phyloP scores from a whole-genome alignment of 2,797 vertebrate species.

The Argyrosomus regius region DNA sequence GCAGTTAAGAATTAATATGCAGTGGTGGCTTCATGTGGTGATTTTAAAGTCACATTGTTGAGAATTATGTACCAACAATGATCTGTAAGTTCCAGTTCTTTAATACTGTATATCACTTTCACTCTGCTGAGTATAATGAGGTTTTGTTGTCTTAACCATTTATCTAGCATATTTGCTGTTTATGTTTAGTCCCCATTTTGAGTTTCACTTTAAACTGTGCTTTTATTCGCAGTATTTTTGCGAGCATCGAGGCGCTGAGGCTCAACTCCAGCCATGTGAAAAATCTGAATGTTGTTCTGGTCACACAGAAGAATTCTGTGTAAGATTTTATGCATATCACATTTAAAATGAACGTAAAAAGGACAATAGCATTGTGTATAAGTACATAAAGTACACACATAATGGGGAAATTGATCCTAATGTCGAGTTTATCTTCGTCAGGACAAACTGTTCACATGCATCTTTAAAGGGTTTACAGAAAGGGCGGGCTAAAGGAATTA shows the following conservation, averaged over 20 bases:
- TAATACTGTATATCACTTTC: background rate
- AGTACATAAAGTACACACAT: background rate
- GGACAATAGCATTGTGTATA: background rate
- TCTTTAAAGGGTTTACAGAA: conserved; percentile 71
- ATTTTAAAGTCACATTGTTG: background rate
- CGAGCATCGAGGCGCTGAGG: conserved; percentile 67
- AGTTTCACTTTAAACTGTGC: background rate
- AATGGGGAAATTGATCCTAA: background rate
- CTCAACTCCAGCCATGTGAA: conserved; percentile 58
- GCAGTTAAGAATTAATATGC: too few species aligned
- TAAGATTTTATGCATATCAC: conserved; percentile 54
- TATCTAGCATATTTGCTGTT: too few species aligned
- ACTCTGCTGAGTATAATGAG: too few species aligned
- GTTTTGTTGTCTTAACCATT: too few species aligned
- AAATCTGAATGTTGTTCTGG: conserved; percentile 72
- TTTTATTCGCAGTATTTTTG: conserved; percentile 72
- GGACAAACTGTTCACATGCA: conserved; percentile 71
- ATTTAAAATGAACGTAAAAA: too few species aligned
- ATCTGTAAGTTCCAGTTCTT: background rate
- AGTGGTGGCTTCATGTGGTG: background rate
- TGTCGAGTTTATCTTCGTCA: conserved; percentile 22
- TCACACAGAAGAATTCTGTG: conserved; percentile 58
- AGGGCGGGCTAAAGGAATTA: conserved; percentile 56
- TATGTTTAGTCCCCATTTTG: background rate
- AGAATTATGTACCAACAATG: background rate